Percentiles rank a stretch among this genome's conserved stretches.
Evolutionary conservation across 64 coral and sea anemone genomes (phyloP).

Genomic region (Stichodactyla mertensii): DNA sequence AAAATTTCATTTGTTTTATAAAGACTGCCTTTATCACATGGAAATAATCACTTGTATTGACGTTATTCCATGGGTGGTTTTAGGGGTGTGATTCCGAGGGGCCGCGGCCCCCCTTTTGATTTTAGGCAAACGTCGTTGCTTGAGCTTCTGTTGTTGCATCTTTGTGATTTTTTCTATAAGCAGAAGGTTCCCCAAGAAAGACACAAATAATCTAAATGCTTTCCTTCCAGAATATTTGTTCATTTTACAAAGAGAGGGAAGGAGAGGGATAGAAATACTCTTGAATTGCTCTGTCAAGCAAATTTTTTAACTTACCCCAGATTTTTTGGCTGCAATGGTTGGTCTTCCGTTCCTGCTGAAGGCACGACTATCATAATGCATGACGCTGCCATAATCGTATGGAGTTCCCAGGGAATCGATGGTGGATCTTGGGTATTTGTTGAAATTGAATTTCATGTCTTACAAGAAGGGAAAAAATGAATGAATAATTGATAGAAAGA

Average conservation of each 20-base stretch:
- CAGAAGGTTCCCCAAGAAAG: too few relatives aligned
- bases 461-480: not conserved
- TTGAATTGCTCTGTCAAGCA: too few relatives aligned
- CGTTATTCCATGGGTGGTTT: too few relatives aligned
- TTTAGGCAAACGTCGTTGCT: too few relatives aligned
- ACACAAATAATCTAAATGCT: too few relatives aligned
- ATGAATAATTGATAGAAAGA: not conserved
- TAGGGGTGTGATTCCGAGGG: too few relatives aligned
- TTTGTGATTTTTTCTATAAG: too few relatives aligned
- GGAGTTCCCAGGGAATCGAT: constrained; percentile 56
- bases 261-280: too few relatives aligned
- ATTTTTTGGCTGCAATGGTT: constrained; percentile 46
- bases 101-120: too few relatives aligned
- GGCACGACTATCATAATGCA: constrained; percentile 41
- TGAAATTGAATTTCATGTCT: constrained; percentile 69
- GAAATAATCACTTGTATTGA: not conserved
- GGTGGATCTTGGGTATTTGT: constrained; percentile 38
- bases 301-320: constrained; percentile 22
- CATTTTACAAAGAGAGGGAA: too few relatives aligned
- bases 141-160: too few relatives aligned
- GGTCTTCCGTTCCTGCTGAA: constrained; percentile 47
- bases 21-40: not conserved
- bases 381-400: constrained; percentile 53
- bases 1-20: not conserved
- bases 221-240: too few relatives aligned